phyloP scores from a whole-genome alignment of 30 jellyfish, hydroid and myxozoan species.

The Clytia hemisphaerica region DNA sequence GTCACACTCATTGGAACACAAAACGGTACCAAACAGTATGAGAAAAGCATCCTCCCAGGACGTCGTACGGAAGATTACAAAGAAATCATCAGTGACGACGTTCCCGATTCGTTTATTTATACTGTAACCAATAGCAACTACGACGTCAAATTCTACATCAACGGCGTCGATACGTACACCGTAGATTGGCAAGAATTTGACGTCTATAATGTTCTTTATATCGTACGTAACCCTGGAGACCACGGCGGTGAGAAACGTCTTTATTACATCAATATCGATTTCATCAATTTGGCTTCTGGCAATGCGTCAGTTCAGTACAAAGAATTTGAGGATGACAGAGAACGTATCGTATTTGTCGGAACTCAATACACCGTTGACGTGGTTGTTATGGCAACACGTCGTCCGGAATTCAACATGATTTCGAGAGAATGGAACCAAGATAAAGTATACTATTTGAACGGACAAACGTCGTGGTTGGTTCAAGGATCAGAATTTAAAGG shows the following conservation, averaged over 20 bases:
- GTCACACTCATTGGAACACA: conserved; percentile 30
- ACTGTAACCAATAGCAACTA: conserved; percentile 21
- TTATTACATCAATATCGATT: conserved; percentile 55
- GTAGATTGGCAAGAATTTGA: conserved; percentile 29
- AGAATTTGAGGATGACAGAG: conserved; percentile 46
- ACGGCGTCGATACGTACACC: conserved; percentile 23
- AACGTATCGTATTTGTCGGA: conserved; percentile 42
- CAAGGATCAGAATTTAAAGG: conserved; percentile 58
- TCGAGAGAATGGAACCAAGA: conserved; percentile 19
- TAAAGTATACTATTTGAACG: conserved; percentile 56
- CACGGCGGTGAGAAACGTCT: conserved; percentile 64
- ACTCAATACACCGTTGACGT: conserved; percentile 42
- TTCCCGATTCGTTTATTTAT: conserved; percentile 12
- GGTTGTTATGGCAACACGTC: conserved; percentile 43
- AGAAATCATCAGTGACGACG: conserved; percentile 2
- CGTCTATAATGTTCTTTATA: conserved; percentile 22
- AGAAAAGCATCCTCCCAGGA: conserved; percentile 16
- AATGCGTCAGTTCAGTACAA: conserved; percentile 53
- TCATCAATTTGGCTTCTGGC: conserved; percentile 60
- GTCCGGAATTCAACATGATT: conserved; percentile 47
- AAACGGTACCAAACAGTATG: neutral
- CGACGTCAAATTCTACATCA: conserved; percentile 13
- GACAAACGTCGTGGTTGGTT: conserved; percentile 25
- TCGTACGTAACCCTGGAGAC: conserved; percentile 36
- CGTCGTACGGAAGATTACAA: conserved; percentile 18